Evolutionary conservation across 2,113 vertebrate genomes (phyloP).

Genomic region (Semnopithecus entellus): DNA sequence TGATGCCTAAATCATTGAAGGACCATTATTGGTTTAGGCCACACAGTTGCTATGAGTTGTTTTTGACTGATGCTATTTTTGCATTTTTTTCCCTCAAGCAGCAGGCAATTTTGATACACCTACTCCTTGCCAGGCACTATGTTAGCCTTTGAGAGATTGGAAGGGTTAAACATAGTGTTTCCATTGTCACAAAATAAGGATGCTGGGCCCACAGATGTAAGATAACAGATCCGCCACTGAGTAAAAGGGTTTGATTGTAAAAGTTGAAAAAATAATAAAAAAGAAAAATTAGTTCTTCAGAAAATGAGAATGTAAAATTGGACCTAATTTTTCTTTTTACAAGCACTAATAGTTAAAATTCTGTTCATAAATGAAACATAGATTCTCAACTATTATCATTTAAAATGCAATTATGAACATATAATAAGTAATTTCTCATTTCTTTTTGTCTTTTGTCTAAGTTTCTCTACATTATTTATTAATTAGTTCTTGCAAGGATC

Average conservation of each 20-base stretch:
- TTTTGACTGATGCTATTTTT: background rate
- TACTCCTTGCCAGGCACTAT: fast-evolving
- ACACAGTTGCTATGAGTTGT: background rate
- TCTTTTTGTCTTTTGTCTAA: constrained; percentile 40
- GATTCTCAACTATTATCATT: background rate
- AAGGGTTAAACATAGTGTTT: no score
- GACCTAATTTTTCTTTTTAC: constrained; percentile 28
- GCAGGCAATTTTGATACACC: background rate
- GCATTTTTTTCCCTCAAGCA: background rate
- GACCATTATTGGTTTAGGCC: background rate
- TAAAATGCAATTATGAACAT: constrained; percentile 58
- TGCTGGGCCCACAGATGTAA: background rate
- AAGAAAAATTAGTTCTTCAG: constrained; percentile 1
- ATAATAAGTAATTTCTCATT: constrained; percentile 34
- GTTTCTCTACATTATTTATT: constrained; percentile 57
- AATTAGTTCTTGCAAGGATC: constrained; percentile 43
- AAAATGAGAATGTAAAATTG: background rate
- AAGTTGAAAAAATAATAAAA: constrained; percentile 22
- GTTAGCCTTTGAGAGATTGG: background rate
- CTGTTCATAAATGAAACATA: constrained; percentile 22
- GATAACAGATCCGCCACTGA: background rate
- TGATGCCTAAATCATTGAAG: background rate
- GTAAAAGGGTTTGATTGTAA: background rate
- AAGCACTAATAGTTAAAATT: constrained; percentile 25
- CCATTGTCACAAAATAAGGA: background rate